Evolutionary conservation across 1,140 invertebrate genomes (phyloP).

Genomic region (Nylanderia fulva): DNA sequence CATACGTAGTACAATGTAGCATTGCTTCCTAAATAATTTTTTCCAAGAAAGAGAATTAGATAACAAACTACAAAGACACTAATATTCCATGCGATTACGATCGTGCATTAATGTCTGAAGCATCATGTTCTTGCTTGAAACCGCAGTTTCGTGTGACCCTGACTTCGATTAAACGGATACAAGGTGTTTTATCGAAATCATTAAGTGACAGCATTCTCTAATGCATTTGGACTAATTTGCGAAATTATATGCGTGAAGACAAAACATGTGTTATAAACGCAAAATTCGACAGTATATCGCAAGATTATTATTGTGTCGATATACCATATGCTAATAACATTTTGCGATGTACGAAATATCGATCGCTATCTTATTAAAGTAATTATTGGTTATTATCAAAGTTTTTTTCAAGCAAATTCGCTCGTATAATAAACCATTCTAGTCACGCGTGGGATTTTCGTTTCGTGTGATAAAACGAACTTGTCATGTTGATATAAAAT

Average conservation of each 20-base stretch:
- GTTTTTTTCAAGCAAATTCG: not conserved
- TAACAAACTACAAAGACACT: not conserved
- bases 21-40: not conserved
- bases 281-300: not conserved
- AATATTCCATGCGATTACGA: not conserved
- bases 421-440: conserved; percentile 28
- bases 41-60: conserved; percentile 20
- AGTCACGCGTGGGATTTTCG: not conserved
- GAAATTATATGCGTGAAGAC: not conserved
- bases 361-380: not conserved
- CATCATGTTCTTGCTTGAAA: conserved; percentile 14
- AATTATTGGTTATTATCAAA: not conserved
- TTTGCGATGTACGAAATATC: not conserved
- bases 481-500: conserved; percentile 37
- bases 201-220: not conserved
- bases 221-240: not conserved
- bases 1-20: not conserved
- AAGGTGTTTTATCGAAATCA: conserved; percentile 51
- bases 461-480: not conserved
- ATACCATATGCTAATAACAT: not conserved
- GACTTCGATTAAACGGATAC: conserved; percentile 56
- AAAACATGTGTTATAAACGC: not conserved
- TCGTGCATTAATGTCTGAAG: not conserved
- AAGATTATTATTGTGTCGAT: not conserved
- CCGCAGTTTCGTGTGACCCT: conserved; percentile 47